Conservation (phyloP, 2,888 invertebrate genomes). For the Eupithecia vulgata region DNA sequence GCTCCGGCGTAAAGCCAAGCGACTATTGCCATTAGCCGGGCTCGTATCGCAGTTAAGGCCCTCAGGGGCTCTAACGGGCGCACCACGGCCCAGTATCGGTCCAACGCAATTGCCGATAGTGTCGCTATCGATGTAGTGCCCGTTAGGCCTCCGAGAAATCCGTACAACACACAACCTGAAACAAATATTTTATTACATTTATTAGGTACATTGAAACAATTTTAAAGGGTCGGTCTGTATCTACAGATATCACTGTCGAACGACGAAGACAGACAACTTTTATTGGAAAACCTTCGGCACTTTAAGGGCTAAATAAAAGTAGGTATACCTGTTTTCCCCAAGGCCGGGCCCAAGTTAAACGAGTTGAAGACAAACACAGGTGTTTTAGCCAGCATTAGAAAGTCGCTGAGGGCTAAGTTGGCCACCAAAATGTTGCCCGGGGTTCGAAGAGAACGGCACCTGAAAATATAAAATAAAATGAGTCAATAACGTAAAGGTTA, state of each 20-base stretch:
- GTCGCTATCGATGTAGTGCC: slow-evolving; percentile 93
- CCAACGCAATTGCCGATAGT: slow-evolving; percentile 90
- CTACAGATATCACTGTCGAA: neutral
- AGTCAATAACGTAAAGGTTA: neutral
- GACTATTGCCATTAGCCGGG: slow-evolving; percentile 84
- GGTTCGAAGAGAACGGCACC: slow-evolving; percentile 88
- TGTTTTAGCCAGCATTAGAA: slow-evolving; percentile 88
- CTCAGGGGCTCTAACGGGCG: slow-evolving; percentile 89
- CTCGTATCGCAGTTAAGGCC: slow-evolving; percentile 85
- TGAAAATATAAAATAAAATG: slow-evolving; percentile 61
- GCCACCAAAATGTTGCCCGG: slow-evolving; percentile 90
- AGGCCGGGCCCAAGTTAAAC: slow-evolving; percentile 87
- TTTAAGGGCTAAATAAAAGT: neutral
- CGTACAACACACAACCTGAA: slow-evolving; percentile 91
- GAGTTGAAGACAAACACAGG: slow-evolving; percentile 91
- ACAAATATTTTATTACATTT: slow-evolving; percentile 41
- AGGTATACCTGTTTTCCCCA: slow-evolving; percentile 87
- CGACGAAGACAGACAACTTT: neutral
- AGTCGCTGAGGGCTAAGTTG: slow-evolving; percentile 90
- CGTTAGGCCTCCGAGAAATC: slow-evolving; percentile 91
- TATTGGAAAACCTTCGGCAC: neutral
- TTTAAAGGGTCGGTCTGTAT: slow-evolving; percentile 15
- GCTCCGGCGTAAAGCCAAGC: slow-evolving; percentile 90
- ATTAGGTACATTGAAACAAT: neutral
- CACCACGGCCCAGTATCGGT: slow-evolving; percentile 92